Evolutionary conservation across 1,140 invertebrate species (phyloP).

Genomic region (Carcinoscorpius rotundicauda): DNA sequence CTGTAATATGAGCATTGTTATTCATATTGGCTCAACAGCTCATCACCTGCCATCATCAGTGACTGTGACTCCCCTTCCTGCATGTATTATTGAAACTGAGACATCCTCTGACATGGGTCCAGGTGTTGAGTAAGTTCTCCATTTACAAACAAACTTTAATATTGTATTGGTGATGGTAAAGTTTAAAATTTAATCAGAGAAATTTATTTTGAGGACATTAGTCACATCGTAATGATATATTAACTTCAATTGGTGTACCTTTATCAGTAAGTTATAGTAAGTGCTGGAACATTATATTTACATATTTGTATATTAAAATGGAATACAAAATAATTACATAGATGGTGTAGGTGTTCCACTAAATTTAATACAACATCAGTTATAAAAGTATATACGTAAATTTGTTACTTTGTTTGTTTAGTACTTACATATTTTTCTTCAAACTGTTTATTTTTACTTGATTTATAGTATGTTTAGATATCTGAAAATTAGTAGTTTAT

Average conservation of each 20-base stretch:
- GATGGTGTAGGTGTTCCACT: no score
- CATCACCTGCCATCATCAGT: conserved; percentile 6
- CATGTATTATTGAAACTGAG: conserved; percentile 9
- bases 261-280: not conserved
- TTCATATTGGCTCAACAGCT: conserved; percentile 11
- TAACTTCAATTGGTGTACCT: not conserved
- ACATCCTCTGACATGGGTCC: conserved; percentile 14
- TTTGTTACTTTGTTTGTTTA: no score
- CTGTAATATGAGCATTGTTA: conserved; percentile 18
- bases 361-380: no score
- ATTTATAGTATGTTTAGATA: no score
- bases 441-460: no score
- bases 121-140: conserved; percentile 14
- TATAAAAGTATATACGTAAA: no score
- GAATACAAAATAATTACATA: no score
- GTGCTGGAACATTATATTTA: not conserved
- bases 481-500: no score
- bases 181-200: not conserved
- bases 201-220: not conserved
- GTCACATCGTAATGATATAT: not conserved
- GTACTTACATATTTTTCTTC: no score
- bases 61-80: conserved; percentile 9
- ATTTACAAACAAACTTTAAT: not conserved
- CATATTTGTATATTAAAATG: no score
- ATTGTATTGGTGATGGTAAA: not conserved